phyloP scores from a whole-genome alignment of 2,113 vertebrate species.

The Phodopus roborovskii region DNA sequence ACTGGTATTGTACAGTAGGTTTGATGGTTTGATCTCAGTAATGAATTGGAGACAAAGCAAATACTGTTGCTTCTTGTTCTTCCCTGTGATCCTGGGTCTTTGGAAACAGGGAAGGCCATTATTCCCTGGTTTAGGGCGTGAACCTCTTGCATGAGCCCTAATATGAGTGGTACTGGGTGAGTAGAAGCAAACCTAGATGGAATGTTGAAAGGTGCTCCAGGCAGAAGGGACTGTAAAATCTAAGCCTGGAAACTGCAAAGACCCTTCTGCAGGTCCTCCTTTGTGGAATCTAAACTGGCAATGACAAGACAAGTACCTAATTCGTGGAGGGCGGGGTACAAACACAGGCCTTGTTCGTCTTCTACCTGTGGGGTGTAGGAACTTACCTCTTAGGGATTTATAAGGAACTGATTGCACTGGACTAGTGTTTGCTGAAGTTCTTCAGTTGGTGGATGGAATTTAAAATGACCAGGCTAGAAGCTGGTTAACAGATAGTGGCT shows the following conservation, averaged over 20 bases:
- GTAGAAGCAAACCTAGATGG: background rate
- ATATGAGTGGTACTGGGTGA: accelerated
- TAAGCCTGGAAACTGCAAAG: background rate
- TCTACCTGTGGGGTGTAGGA: background rate
- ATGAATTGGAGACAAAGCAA: background rate
- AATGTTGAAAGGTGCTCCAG: accelerated
- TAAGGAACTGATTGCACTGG: background rate
- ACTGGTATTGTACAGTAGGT: background rate
- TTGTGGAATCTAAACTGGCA: background rate
- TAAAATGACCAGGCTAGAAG: background rate
- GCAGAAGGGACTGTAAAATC: no score
- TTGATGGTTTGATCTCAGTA: background rate
- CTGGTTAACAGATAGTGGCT: background rate
- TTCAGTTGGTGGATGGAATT: background rate
- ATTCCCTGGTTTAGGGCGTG: background rate
- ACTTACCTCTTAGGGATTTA: background rate
- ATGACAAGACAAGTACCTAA: background rate
- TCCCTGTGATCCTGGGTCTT: background rate
- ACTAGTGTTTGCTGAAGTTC: background rate
- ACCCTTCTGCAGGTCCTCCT: background rate
- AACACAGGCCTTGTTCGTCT: background rate
- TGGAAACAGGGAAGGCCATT: background rate
- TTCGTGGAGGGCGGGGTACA: background rate
- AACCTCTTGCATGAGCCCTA: background rate
- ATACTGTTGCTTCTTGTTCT: background rate